Conservation (phyloP, 2,797 vertebrate genomes). For the Hoplostethus mediterraneus region DNA sequence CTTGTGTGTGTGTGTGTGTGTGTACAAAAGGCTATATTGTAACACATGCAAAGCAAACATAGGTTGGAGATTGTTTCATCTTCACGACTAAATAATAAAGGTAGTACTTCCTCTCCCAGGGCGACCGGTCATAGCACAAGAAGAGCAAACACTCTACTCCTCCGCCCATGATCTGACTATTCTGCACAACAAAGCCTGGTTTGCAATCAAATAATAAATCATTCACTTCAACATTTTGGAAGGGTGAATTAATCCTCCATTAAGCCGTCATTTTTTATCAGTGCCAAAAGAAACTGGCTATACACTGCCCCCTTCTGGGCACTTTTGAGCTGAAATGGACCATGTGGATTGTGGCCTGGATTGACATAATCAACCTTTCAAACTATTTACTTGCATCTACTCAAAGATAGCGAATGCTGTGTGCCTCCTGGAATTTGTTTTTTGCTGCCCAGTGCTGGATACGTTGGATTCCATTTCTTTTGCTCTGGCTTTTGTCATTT, state of each 20-base stretch:
- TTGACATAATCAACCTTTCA: neutral
- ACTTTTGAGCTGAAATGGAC: neutral
- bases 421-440: no score
- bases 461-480: no score
- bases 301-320: constrained; percentile 69
- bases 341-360: no score
- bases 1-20: neutral
- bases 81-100: no score
- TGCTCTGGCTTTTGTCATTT: no score
- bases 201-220: no score
- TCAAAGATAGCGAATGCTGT: no score
- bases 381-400: neutral
- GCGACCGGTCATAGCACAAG: neutral
- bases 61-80: neutral
- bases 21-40: neutral
- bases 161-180: neutral
- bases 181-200: neutral
- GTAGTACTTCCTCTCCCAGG: no score
- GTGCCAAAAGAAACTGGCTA: constrained; percentile 11
- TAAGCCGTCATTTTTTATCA: constrained; percentile 16
- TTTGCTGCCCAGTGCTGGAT: no score
- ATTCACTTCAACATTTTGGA: neutral
- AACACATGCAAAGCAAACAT: neutral
- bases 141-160: neutral
- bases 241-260: constrained; percentile 3